These are phyloP conservation scores for Embidobia sp. DNA, from an alignment of 2,888 invertebrate genomes.

Conservation along the genomic window DNA sequence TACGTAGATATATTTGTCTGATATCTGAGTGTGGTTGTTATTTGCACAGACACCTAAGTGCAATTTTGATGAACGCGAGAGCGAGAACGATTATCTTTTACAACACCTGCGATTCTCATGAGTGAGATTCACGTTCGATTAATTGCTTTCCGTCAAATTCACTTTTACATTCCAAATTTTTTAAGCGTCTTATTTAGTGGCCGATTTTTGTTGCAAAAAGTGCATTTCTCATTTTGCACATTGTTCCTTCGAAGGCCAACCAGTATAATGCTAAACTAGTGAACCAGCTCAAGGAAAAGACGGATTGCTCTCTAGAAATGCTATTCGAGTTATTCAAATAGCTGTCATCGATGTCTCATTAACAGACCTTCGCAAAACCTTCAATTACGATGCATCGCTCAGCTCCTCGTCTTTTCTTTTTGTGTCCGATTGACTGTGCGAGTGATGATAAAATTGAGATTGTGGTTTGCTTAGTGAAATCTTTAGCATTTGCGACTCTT, in stretches of 20 bases:
- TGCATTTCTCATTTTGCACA: constrained; percentile 9
- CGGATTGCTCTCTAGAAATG: constrained; percentile 59
- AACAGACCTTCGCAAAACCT: constrained; percentile 64
- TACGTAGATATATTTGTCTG: too few relatives aligned
- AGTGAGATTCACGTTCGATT: constrained; percentile 58
- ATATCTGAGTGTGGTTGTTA: too few relatives aligned
- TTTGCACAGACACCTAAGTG: constrained; percentile 68
- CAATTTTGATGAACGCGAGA: constrained; percentile 70
- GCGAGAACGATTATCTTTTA: constrained; percentile 76
- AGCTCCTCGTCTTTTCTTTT: constrained; percentile 22
- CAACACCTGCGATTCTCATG: constrained; percentile 80
- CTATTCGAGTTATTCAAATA: constrained; percentile 69
- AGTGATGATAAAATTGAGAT: constrained; percentile 37
- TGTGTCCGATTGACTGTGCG: constrained; percentile 9
- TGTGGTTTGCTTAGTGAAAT: constrained; percentile 20
- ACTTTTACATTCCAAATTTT: constrained; percentile 32
- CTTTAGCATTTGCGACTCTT: constrained; percentile 27
- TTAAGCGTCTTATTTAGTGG: neutral
- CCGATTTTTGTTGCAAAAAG: constrained; percentile 6
- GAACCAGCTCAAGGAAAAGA: constrained; percentile 56
- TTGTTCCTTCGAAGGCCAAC: constrained; percentile 42
- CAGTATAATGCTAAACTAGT: constrained; percentile 27
- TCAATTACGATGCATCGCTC: constrained; percentile 52
- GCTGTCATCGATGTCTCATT: constrained; percentile 69
- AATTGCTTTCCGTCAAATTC: constrained; percentile 59